Conservation (phyloP, 2,888 invertebrate genomes). For the Pachymerium ferrugineum region DNA sequence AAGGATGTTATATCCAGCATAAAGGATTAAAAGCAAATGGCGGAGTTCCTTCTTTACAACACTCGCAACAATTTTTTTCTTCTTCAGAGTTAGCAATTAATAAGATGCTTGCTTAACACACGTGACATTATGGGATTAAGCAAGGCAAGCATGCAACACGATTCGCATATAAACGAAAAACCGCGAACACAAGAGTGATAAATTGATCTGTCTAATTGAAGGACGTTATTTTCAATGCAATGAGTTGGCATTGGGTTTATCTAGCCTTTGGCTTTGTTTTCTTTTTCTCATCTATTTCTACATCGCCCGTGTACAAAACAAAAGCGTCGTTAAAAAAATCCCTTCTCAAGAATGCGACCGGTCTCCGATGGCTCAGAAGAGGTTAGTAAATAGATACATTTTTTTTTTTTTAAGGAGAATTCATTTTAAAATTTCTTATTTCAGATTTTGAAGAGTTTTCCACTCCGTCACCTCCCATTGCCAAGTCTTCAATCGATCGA, state of each 20-base stretch:
- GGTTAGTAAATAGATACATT: not conserved
- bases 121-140: slow-evolving; percentile 2
- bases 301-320: not conserved
- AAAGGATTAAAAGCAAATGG: not conserved
- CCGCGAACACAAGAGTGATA: not conserved
- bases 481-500: not conserved
- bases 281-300: not conserved
- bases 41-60: not conserved
- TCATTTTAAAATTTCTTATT: not conserved
- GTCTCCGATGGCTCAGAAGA: not conserved
- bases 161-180: not conserved
- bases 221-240: not conserved
- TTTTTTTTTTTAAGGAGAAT: not conserved
- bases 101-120: not conserved
- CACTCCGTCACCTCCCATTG: not conserved
- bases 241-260: not conserved
- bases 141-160: not conserved
- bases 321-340: not conserved
- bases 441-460: not conserved
- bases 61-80: not conserved
- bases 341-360: not conserved
- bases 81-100: not conserved
- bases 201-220: not conserved
- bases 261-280: not conserved
- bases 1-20: no score